Conservation (phyloP, 2,888 invertebrate species). For the Phengaris alcon region DNA sequence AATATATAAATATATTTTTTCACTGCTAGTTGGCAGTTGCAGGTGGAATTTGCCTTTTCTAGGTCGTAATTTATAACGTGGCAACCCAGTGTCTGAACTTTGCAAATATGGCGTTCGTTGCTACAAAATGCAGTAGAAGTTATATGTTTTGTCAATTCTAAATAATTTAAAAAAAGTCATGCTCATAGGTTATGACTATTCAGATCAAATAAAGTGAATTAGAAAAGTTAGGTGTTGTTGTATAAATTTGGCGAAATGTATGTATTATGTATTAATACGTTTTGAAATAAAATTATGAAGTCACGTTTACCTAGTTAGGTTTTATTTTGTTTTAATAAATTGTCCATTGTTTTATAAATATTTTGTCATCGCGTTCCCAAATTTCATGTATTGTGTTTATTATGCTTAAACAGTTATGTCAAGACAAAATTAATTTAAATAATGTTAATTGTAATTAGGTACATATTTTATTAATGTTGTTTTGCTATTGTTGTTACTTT, state of each 20-base stretch:
- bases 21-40: not conserved
- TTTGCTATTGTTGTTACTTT: conserved; percentile 23
- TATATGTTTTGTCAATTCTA: conserved; percentile 65
- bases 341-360: conserved; percentile 46
- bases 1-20: not conserved
- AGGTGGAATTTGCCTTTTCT: not conserved
- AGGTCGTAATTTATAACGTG: conserved; percentile 35
- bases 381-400: conserved; percentile 37
- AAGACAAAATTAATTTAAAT: conserved; percentile 44
- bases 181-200: conserved; percentile 52
- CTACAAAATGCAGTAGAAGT: conserved; percentile 69
- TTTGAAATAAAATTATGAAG: conserved; percentile 52
- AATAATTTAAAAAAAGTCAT: conserved; percentile 63
- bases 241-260: conserved; percentile 73
- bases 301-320: conserved; percentile 37
- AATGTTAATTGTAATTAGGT: conserved; percentile 3
- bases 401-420: conserved; percentile 50
- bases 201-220: conserved; percentile 52
- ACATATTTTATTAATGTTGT: not conserved
- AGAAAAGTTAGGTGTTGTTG: conserved; percentile 59
- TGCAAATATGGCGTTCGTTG: conserved; percentile 74
- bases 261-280: conserved; percentile 49
- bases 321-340: conserved; percentile 39
- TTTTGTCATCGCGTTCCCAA: conserved; percentile 30
- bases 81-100: conserved; percentile 50